Base-by-base conservation (phyloP, 2,113 vertebrate species). In the Oryzias melastigma region DNA sequence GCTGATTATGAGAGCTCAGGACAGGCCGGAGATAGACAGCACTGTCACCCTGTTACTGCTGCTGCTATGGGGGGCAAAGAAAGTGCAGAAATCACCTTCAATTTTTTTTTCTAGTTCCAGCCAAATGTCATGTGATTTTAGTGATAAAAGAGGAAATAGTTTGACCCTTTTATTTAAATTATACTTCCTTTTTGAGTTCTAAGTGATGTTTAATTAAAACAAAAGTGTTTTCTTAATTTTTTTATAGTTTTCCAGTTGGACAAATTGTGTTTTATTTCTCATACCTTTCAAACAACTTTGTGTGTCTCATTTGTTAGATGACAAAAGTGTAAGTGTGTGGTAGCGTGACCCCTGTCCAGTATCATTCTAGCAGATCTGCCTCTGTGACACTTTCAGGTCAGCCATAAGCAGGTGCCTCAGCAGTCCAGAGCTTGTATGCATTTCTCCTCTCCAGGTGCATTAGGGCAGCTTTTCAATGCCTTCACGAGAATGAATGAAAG, bases 1-100 rank as follows among this genome's bases (percentile, higher is more conserved):
- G 95, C 86, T 77, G 85, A 81, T 90, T 84, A 87, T 19, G 12
- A 17, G 60, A 22, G 73, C 77, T 87, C 77, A 84, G 73, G 54
- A 75, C 68, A 74, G 87, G 80, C 79, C 83, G 25, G 53, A 62
- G 62, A 66, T 53, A 29, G 27, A 35, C 35, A 43, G 69, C 45
- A 14, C 42, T 62, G 75, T 70, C 75, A 74, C 49, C 22, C 51
- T 61, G 13, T 49, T 47, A 51, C 51, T 58, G 53, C 43, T 58
- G 54, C 51, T 58, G 53, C 43, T 58, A 61, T 29, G 7, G 53
- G 55, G n/a, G 47, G 56, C 46, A 56, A 40, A 53, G 44, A 61
- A 68, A 60, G 69, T 51, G 47, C 65, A 54, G 52, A 62, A 52
- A 64, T 48, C 43, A 65, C 46, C 22, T 66, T 59, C 55, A 58